Conservation (phyloP, 2,888 invertebrate genomes). For the Drosophila conformis region DNA sequence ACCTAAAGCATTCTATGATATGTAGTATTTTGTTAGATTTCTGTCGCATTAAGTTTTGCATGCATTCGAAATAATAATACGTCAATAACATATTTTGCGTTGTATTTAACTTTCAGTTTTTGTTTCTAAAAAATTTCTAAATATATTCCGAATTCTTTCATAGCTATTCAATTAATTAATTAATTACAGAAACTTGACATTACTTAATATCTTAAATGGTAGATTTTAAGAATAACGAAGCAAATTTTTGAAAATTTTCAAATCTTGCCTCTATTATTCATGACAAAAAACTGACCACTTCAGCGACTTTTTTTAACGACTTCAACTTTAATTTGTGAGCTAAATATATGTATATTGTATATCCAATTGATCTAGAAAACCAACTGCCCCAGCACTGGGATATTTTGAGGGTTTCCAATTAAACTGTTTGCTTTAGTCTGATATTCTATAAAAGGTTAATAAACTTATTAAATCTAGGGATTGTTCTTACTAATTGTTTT, state of each 20-base stretch:
- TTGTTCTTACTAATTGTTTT: background rate
- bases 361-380: background rate
- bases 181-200: background rate
- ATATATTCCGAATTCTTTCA: background rate
- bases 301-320: background rate
- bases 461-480: background rate
- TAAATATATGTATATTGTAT: background rate
- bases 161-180: background rate
- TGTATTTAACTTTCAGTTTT: background rate
- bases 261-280: background rate
- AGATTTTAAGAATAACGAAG: background rate
- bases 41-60: background rate
- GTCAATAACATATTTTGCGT: background rate
- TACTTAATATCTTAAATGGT: background rate
- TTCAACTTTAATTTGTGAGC: background rate
- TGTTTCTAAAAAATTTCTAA: background rate
- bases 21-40: constrained; percentile 8
- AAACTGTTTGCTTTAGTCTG: background rate
- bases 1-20: constrained; percentile 20
- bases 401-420: background rate
- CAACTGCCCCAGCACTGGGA: background rate
- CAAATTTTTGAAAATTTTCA: background rate
- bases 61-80: background rate
- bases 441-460: background rate
- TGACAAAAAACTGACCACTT: background rate